Conservation (phyloP, 2,113 vertebrate genomes). For the Apaloderma vittatum region DNA sequence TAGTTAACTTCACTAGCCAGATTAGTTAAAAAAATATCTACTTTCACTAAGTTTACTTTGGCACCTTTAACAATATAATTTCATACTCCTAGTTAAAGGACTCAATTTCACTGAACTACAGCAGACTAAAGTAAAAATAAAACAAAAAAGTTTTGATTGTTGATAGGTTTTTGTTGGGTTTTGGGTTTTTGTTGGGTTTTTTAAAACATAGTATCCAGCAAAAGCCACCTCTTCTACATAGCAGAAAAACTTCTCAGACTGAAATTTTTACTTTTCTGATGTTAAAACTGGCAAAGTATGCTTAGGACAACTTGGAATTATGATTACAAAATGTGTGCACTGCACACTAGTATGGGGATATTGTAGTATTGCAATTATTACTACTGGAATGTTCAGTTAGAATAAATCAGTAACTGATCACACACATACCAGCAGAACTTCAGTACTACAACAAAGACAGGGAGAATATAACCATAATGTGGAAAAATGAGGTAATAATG, state of each 20-base stretch:
- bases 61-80: constrained; percentile 78
- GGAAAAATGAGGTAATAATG: too few relatives aligned
- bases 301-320: background rate
- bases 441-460: rapidly evolving
- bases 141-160: constrained; percentile 17
- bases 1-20: constrained; percentile 85
- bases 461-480: too few relatives aligned
- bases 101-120: constrained; percentile 33
- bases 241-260: constrained; percentile 10
- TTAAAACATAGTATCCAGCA: background rate
- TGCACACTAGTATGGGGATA: background rate
- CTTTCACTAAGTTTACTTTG: constrained; percentile 80
- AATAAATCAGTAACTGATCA: background rate
- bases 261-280: background rate
- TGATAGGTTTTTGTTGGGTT: background rate
- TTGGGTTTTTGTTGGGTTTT: background rate
- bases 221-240: background rate
- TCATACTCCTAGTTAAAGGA: constrained; percentile 68
- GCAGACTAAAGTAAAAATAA: constrained; percentile 62
- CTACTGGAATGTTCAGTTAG: background rate
- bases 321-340: background rate
- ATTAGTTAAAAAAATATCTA: constrained; percentile 87
- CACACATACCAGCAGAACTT: background rate
- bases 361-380: background rate
- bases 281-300: background rate